Conservation (phyloP, 2,797 vertebrate species). For the Tolypeutes matacus region DNA sequence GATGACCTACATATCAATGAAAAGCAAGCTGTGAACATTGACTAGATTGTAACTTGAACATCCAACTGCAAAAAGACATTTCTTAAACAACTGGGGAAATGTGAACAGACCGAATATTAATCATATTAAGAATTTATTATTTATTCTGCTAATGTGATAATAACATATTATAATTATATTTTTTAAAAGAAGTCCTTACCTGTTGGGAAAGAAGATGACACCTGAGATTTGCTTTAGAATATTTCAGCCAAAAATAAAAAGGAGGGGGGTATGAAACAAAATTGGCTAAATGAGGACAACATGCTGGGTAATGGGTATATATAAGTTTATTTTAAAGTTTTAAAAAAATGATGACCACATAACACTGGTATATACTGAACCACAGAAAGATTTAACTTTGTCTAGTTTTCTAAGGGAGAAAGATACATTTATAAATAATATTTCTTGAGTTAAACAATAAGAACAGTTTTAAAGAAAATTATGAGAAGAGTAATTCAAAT, state of each 20-base stretch:
- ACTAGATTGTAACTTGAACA: slow-evolving; percentile 36
- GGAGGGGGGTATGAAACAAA: not conserved
- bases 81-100: slow-evolving; percentile 50
- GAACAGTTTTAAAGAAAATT: slow-evolving; percentile 55
- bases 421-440: slow-evolving; percentile 17
- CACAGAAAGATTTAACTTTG: slow-evolving; percentile 35
- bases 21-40: not conserved
- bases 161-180: not conserved
- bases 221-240: slow-evolving; percentile 36
- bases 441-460: slow-evolving; percentile 33
- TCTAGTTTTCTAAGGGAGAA: slow-evolving; percentile 56
- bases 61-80: not conserved
- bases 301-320: not conserved
- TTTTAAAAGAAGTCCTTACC: slow-evolving; percentile 1
- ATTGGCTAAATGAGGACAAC: slow-evolving; percentile 1
- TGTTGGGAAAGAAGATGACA: slow-evolving; percentile 35
- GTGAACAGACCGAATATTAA: not conserved
- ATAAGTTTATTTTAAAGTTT: slow-evolving; percentile 47
- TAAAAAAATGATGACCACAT: not conserved
- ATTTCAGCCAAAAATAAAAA: slow-evolving; percentile 48
- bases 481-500: slow-evolving; percentile 58
- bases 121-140: slow-evolving; percentile 9
- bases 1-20: not conserved
- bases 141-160: slow-evolving; percentile 46
- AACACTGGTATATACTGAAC: slow-evolving; percentile 24